Percentiles rank a stretch among this genome's conserved stretches.
Evolutionary conservation across 2,113 vertebrate genomes (phyloP).

Genomic region (Xerus inauris): DNA sequence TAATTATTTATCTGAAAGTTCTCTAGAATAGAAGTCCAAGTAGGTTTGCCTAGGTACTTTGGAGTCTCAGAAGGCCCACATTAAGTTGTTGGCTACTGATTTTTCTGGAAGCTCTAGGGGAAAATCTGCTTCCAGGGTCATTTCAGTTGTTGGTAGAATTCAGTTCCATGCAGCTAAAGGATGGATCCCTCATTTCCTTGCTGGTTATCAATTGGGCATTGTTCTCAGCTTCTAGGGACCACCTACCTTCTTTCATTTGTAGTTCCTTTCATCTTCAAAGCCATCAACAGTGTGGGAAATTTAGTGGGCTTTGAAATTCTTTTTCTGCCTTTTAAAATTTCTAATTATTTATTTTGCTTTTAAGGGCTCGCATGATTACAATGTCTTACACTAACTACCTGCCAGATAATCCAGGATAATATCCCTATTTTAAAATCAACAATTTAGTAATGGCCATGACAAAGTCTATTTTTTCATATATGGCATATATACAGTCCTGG

Average conservation of each 20-base stretch:
- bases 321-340: background rate
- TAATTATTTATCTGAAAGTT: background rate
- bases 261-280: background rate
- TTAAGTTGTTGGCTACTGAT: background rate
- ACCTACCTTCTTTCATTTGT: background rate
- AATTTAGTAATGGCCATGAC: background rate
- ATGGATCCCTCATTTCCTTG: background rate
- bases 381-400: background rate
- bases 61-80: background rate
- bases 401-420: conserved; percentile 1
- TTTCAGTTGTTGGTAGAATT: background rate
- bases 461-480: background rate
- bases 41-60: background rate
- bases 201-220: background rate
- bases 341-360: background rate
- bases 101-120: background rate
- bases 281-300: background rate
- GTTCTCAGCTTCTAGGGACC: background rate
- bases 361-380: background rate
- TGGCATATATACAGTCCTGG: background rate
- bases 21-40: background rate
- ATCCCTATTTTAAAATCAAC: background rate
- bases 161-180: background rate
- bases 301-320: background rate
- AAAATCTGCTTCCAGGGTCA: background rate